Evolutionary conservation across 2,797 vertebrate genomes (phyloP), one percentile per base, ranked within the genome.

Genomic region (Mergus octosetaceus): DNA sequence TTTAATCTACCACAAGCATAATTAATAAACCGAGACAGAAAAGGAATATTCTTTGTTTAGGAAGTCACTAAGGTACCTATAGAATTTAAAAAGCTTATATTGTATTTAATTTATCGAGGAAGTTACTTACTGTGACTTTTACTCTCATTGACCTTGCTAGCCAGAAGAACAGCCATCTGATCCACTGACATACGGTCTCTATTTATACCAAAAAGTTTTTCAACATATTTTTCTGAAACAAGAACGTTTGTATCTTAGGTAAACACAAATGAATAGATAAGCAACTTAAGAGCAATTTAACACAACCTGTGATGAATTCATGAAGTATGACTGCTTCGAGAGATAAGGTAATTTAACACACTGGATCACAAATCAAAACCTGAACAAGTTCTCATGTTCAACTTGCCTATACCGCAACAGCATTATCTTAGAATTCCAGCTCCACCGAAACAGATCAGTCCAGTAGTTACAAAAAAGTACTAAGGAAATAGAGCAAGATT

Each of bases 111-210:
- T 34, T 80, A 76, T 18, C 32, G 41, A 54, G 16, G 49, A 70
- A 91, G 36, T 80, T 88, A 98, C 99, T 98, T 91, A 99, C 99
- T 98, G 60, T 99, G 99, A 47, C 97, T 97, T 92, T 98, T 98
- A 98, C 99, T 99, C 95, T 99, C 99, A 19, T 99, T 99, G 66
- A 99, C 97, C 7, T 99, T 99, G 98, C 99, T 99, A 94, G 99
- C 99, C n/a, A 99, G 98, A 62, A 99, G 98, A 84, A 99, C 99
- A 17, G 99, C 99, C 98, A 99, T 99, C 97, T 99, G 99, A 96
- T 99, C 99, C 41, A 98, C 98, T 24, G 98, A 98, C 99, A 99
- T 99, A 32, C 99, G 98, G 95, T 99, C 99, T 96, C 98, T 98
- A 96, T 99, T 99, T 34, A 98, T 85, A 41, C 99, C 99, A 58